Percentiles rank a stretch among this genome's conserved stretches.
phyloP scores from a whole-genome alignment of 2,797 vertebrate genomes.

The Onychomys arenicola region DNA sequence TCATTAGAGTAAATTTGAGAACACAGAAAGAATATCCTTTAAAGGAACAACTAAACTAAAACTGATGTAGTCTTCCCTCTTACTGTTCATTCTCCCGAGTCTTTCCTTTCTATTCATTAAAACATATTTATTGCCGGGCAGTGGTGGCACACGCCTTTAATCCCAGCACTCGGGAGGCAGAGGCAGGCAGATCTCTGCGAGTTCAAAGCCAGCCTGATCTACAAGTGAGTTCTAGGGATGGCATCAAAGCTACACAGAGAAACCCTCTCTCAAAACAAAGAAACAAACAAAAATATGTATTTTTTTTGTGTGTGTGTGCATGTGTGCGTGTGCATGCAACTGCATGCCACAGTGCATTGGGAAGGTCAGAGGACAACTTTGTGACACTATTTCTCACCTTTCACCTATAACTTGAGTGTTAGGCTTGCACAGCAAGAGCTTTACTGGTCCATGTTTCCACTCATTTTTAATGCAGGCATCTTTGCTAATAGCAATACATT shows the following conservation, averaged over 20 bases:
- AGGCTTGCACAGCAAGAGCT: not conserved
- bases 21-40: not conserved
- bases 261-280: too few relatives aligned
- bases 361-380: not conserved
- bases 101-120: not conserved
- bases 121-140: not conserved
- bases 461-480: not conserved
- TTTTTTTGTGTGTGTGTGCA: not conserved
- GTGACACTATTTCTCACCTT: not conserved
- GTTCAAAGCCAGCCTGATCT: too few relatives aligned
- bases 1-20: not conserved
- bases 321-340: rapidly evolving
- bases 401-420: not conserved
- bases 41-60: not conserved
- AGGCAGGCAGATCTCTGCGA: too few relatives aligned
- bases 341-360: not conserved
- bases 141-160: not conserved
- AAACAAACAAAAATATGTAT: too few relatives aligned
- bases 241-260: too few relatives aligned
- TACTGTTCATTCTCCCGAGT: not conserved
- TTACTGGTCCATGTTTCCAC: not conserved
- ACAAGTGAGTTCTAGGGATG: too few relatives aligned
- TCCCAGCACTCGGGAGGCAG: too few relatives aligned
- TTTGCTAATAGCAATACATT: not conserved
- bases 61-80: not conserved